Evolutionary conservation across 2,888 invertebrate genomes (phyloP).

Genomic region (Xanthia icteritia): DNA sequence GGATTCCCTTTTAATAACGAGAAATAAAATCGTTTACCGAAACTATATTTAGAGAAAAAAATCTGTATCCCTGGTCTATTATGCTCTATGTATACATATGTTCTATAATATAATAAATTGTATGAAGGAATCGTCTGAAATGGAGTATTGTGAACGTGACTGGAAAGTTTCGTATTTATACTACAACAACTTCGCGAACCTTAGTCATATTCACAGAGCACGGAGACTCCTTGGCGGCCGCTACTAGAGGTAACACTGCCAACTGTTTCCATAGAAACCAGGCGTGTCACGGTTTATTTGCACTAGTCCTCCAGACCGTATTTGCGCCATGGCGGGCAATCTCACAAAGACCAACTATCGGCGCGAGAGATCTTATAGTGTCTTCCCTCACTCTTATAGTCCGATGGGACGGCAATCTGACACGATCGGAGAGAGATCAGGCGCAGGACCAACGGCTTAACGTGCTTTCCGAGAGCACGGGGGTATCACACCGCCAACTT

Average conservation of each 20-base stretch:
- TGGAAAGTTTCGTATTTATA: constrained; percentile 71
- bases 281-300: background rate
- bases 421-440: no score
- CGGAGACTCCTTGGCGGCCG: background rate
- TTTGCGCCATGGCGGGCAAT: no score
- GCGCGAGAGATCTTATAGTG: no score
- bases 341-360: no score
- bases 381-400: no score
- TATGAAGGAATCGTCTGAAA: constrained; percentile 76
- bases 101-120: constrained; percentile 75
- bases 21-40: constrained; percentile 53
- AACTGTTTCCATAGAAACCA: background rate
- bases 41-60: constrained; percentile 50
- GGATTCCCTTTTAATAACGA: constrained; percentile 31
- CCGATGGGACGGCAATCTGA: no score
- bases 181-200: constrained; percentile 61
- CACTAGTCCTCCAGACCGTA: background rate
- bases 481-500: no score
- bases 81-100: constrained; percentile 19
- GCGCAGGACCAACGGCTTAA: no score
- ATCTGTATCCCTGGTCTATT: constrained; percentile 58
- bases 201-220: constrained; percentile 17
- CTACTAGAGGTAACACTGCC: background rate
- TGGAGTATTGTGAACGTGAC: constrained; percentile 78
- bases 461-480: no score